Evolutionary conservation across 1,140 invertebrate species (phyloP).

Genomic region (Zaprionus gabonicus): DNA sequence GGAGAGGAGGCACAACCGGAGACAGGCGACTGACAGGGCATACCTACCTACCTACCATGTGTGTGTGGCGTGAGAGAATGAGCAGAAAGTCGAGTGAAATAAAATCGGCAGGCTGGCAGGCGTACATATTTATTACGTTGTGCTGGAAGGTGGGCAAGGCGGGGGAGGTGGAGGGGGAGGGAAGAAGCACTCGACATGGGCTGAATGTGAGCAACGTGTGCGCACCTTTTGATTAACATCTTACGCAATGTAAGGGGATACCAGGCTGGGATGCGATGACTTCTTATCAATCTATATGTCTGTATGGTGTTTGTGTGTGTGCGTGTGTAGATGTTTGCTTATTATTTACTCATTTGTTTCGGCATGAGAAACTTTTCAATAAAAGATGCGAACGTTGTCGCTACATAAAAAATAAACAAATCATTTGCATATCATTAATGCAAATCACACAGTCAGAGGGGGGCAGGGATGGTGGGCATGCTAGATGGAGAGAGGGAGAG

Average conservation of each 20-base stretch:
- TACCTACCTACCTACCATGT: not conserved
- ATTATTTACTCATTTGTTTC: constrained; percentile 73
- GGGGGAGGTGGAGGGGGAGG: not conserved
- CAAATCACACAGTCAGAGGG: constrained; percentile 50
- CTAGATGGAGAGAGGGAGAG: not conserved
- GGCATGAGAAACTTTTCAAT: constrained; percentile 68
- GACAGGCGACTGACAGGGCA: not conserved
- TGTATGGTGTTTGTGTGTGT: constrained; percentile 46
- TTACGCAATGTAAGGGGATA: constrained; percentile 21
- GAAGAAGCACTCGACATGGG: constrained; percentile 45
- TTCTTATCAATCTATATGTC: constrained; percentile 33
- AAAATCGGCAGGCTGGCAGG: constrained; percentile 1
- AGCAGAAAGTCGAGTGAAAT: constrained; percentile 5
- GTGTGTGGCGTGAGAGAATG: not conserved
- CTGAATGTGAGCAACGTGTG: constrained; percentile 61
- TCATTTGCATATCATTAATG: constrained; percentile 79
- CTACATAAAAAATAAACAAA: constrained; percentile 71
- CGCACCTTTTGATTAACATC: constrained; percentile 72
- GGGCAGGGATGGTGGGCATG: not conserved
- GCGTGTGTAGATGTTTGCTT: constrained; percentile 32
- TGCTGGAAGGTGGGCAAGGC: not conserved
- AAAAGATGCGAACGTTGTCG: constrained; percentile 62
- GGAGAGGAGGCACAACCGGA: constrained; percentile 7
- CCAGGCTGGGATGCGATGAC: not conserved
- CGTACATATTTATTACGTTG: constrained; percentile 64